These are phyloP conservation scores for Drosophila rufa DNA, from an alignment of 1,140 invertebrate species.

Conservation along the genomic window DNA sequence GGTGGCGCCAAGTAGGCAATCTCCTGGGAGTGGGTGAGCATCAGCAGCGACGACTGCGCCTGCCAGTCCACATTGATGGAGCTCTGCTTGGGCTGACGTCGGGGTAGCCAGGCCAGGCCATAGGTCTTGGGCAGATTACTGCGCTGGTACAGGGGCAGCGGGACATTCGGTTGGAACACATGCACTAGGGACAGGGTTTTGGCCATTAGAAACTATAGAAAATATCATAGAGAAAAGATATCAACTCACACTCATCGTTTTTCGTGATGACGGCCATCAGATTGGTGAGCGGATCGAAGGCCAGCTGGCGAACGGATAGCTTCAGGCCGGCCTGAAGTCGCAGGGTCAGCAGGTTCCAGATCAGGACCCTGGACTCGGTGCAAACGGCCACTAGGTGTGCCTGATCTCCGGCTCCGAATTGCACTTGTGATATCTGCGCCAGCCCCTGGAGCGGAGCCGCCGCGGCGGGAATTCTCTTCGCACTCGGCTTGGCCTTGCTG, in stretches of 20 bases:
- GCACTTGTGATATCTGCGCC: slow-evolving; percentile 83
- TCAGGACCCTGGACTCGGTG: slow-evolving; percentile 86
- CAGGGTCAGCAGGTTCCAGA: slow-evolving; percentile 91
- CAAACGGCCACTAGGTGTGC: slow-evolving; percentile 88
- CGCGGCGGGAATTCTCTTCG: neutral
- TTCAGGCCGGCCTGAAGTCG: slow-evolving; percentile 85
- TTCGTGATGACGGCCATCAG: slow-evolving; percentile 89
- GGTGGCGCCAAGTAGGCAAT: slow-evolving; percentile 64
- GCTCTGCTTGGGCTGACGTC: slow-evolving; percentile 82
- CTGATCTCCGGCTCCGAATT: slow-evolving; percentile 89
- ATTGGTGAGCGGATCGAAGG: slow-evolving; percentile 88
- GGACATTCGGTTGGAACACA: slow-evolving; percentile 87
- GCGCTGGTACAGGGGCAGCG: slow-evolving; percentile 86
- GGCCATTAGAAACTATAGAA: neutral
- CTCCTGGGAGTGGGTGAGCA: slow-evolving; percentile 86
- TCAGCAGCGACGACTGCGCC: slow-evolving; percentile 87
- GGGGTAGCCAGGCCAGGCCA: slow-evolving; percentile 87
- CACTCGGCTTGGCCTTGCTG: neutral
- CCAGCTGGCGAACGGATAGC: slow-evolving; percentile 86
- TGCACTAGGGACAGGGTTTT: slow-evolving; percentile 85
- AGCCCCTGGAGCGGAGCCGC: slow-evolving; percentile 58
- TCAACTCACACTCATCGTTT: slow-evolving; percentile 87
- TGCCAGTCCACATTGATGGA: slow-evolving; percentile 86
- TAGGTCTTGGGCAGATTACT: slow-evolving; percentile 85
- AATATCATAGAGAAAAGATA: neutral